A percentile compares a stretch with the other conserved stretches of the same genome.
phyloP scores from a whole-genome alignment of 2,888 invertebrate genomes.

The Apomyelois bistriatella region DNA sequence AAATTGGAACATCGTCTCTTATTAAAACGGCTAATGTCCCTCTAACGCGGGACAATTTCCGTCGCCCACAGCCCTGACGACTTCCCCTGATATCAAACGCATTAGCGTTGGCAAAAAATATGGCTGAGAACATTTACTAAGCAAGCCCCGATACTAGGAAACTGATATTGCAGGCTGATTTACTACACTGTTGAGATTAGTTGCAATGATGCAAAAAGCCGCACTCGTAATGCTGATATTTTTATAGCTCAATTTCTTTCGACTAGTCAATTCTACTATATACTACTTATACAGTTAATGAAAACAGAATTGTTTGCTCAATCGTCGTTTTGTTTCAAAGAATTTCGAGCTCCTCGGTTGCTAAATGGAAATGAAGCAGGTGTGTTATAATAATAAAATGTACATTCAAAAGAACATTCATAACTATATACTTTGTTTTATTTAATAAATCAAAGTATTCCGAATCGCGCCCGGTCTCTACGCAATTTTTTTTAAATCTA shows the following conservation, averaged over 20 bases:
- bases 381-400: no score
- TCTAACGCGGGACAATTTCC: constrained; percentile 67
- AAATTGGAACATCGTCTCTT: constrained; percentile 25
- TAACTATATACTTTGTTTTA: no score
- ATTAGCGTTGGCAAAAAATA: constrained; percentile 48
- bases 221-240: background rate
- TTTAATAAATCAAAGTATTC: no score
- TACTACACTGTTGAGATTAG: constrained; percentile 8
- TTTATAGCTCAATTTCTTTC: background rate
- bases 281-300: no score
- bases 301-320: no score
- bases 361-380: no score
- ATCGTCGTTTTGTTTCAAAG: no score
- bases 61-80: constrained; percentile 41
- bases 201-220: background rate
- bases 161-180: constrained; percentile 12
- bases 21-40: constrained; percentile 43
- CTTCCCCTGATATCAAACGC: constrained; percentile 52
- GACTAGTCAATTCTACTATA: no score
- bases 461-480: no score
- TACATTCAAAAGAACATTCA: no score
- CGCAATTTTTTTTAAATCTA: no score
- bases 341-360: no score
- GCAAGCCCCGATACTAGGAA: constrained; percentile 5
- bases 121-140: constrained; percentile 9